Evolutionary conservation across 2,888 invertebrate species (phyloP).

Genomic region (Creontiades dilutus): DNA sequence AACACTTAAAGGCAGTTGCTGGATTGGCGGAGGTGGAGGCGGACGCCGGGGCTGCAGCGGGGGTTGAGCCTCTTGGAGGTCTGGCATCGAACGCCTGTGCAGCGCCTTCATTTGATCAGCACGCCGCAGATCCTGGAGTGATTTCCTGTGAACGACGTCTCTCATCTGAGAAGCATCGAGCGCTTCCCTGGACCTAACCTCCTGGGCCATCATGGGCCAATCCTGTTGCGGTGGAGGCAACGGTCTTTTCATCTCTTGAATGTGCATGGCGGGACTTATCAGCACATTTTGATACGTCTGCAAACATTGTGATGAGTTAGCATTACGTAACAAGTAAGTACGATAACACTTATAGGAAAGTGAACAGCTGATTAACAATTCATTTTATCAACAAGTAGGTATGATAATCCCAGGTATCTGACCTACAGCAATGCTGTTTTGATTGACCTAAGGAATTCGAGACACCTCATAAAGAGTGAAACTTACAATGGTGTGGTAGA

Average conservation of each 20-base stretch:
- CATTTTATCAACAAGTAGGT: too few relatives aligned
- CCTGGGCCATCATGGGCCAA: conserved; percentile 64
- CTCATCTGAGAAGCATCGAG: conserved; percentile 27
- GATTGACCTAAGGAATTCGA: too few relatives aligned
- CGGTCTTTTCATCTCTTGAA: conserved; percentile 60
- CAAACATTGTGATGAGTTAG: not conserved
- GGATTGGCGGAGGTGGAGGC: conserved; percentile 79
- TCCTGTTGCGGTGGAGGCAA: conserved; percentile 62
- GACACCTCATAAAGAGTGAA: too few relatives aligned
- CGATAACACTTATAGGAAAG: not conserved
- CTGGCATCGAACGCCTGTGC: conserved; percentile 82
- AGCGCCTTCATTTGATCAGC: conserved; percentile 50
- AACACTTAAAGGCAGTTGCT: conserved; percentile 78
- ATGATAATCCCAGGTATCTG: too few relatives aligned
- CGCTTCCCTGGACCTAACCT: conserved; percentile 49
- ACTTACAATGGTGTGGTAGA: too few relatives aligned
- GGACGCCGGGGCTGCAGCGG: conserved; percentile 66
- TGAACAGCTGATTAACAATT: too few relatives aligned
- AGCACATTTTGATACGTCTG: conserved; percentile 57
- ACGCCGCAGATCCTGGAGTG: conserved; percentile 59
- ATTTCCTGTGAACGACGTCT: conserved; percentile 55
- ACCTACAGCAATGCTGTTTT: too few relatives aligned
- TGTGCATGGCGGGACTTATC: conserved; percentile 55
- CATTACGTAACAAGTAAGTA: not conserved
- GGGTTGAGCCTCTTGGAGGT: conserved; percentile 80